Base-by-base conservation (phyloP, 1,140 invertebrate genomes). In the Caenorhabditis tropicalis region DNA sequence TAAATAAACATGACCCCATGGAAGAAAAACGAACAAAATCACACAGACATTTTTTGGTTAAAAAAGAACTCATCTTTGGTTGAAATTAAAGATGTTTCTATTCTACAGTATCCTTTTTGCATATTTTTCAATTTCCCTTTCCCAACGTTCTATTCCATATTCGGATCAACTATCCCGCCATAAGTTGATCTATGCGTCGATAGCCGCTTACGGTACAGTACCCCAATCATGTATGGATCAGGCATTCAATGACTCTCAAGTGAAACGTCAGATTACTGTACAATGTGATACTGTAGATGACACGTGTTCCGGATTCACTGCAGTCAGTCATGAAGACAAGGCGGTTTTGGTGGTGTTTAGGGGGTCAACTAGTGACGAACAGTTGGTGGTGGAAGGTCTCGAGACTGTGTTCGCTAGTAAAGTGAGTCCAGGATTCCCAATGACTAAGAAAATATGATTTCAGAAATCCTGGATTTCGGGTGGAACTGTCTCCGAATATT, bases 281-380 rank as follows among this genome's bases (percentile, higher is more conserved):
- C 15, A 29, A 7, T 65, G 58, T 36, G 58, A 65, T 36, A 65
- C 58, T 3, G 15, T 65, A 33, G 58, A 65, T 16, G 87, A 89
- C 29, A 80, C 31, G 5, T 88, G 88, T 51, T 86, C 87, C 24
- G 88, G 87, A 53, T 88, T 74, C 65, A 88, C 84, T 15, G 88
- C 84, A 7, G 82, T 88, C 43, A 79, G 81, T 89, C n/a, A 48
- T 89, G 21, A 70, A 65, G 24, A 36, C 1, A 5, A 33, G 31
- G 58, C 58, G 31, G 10, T 65, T 33, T 19, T 65, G 58, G 58
- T 65, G 31, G 58, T 36, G 12, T 87, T 86, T 49, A 83, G 88
- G 15, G 88, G 88, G 27, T 87, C 88, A 1, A 27, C 85, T 1
- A 51, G 87, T n/a, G 82, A 87, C 29, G 29, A 83, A 15, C 87